Conservation (phyloP, 2,888 invertebrate species). For the Nemoura dubitans region DNA sequence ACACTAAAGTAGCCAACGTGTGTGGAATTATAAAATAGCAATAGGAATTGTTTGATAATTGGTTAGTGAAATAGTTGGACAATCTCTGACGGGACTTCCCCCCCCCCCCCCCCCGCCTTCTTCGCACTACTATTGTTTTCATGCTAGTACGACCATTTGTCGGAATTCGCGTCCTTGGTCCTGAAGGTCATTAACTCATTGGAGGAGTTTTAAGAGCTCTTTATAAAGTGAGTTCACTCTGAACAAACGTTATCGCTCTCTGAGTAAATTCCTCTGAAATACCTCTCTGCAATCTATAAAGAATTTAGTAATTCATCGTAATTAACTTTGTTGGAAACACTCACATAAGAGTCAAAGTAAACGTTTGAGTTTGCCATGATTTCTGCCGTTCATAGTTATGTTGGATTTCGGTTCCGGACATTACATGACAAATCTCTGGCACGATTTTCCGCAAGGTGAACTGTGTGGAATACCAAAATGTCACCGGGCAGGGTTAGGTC, state of each 20-base stretch:
- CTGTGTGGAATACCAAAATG: no score
- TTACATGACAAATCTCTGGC: not conserved
- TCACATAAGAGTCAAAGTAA: not conserved
- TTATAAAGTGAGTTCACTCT: not conserved
- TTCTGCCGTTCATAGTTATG: not conserved
- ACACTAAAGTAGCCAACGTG: no score
- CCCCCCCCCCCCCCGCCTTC: no score
- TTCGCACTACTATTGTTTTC: no score
- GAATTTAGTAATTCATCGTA: not conserved
- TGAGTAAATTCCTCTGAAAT: not conserved
- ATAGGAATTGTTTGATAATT: no score
- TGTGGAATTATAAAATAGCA: no score
- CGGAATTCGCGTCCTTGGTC: no score
- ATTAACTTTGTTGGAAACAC: not conserved
- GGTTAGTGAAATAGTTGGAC: no score
- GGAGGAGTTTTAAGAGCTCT: not conserved
- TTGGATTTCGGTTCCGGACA: not conserved
- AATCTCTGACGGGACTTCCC: no score
- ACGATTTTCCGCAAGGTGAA: not conserved
- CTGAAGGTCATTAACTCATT: no score
- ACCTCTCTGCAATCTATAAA: not conserved
- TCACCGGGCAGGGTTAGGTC: not conserved
- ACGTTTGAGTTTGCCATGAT: not conserved
- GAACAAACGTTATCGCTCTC: not conserved
- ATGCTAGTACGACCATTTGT: no score